A percentile compares a stretch with the other conserved stretches of the same genome.
phyloP scores from a whole-genome alignment of 2,113 vertebrate genomes.

The Bagarius yarrelli region DNA sequence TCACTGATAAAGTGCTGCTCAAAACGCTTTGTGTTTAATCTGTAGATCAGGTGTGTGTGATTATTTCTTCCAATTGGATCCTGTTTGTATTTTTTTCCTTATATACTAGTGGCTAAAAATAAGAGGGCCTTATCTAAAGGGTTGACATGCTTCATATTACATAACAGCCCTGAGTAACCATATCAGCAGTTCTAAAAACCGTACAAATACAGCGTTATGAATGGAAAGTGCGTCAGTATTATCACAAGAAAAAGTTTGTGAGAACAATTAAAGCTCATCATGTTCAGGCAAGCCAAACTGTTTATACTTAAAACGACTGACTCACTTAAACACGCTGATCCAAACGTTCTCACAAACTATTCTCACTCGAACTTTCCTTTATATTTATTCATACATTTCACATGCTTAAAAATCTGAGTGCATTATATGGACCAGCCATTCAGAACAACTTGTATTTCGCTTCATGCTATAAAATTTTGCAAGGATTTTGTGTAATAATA shows the following conservation, averaged over 20 bases:
- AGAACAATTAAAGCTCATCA: background rate
- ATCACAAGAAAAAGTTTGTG: background rate
- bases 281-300: background rate
- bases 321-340: too few species aligned
- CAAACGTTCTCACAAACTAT: too few species aligned
- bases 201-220: background rate
- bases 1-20: background rate
- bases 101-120: background rate
- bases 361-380: too few species aligned
- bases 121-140: background rate
- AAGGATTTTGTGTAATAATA: constrained; percentile 7
- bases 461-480: background rate
- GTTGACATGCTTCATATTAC: background rate
- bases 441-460: constrained; percentile 2
- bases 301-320: too few species aligned
- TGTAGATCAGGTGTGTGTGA: background rate
- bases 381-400: too few species aligned
- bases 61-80: too few species aligned
- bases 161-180: background rate
- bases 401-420: too few species aligned
- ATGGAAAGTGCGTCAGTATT: background rate
- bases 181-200: constrained; percentile 2
- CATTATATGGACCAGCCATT: too few species aligned
- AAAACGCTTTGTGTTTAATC: background rate
- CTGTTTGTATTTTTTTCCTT: background rate